Evolutionary conservation across 2,888 invertebrate genomes (phyloP).

Genomic region (Plebejus melissa): DNA sequence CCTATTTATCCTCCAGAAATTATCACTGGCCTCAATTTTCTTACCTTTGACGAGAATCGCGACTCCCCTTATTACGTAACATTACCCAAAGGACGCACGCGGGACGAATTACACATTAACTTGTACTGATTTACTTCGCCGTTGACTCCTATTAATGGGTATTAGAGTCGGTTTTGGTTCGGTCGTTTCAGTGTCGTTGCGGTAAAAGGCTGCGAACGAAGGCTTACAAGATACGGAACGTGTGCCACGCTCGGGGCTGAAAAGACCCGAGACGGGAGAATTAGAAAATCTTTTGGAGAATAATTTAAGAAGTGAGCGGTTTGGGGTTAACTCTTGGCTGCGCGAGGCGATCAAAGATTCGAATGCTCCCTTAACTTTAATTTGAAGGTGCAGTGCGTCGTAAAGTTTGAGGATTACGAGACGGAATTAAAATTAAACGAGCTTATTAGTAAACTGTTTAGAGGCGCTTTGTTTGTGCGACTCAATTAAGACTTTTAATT

Average conservation of each 20-base stretch:
- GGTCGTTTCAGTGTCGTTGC: constrained; percentile 37
- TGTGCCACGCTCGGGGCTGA: constrained; percentile 55
- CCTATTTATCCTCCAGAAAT: constrained; percentile 59
- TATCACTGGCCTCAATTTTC: constrained; percentile 75
- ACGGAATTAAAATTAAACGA: constrained; percentile 26
- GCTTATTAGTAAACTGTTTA: constrained; percentile 23
- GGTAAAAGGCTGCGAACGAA: constrained; percentile 48
- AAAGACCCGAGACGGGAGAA: constrained; percentile 62
- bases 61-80: constrained; percentile 71
- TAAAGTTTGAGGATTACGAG: constrained; percentile 39
- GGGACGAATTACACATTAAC: constrained; percentile 56
- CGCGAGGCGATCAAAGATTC: constrained; percentile 45
- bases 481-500: constrained; percentile 25
- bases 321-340: constrained; percentile 57
- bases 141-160: constrained; percentile 62
- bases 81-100: constrained; percentile 75
- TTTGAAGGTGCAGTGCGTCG: constrained; percentile 50
- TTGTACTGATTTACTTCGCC: constrained; percentile 47
- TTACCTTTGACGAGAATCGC: constrained; percentile 78
- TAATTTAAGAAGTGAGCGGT: constrained; percentile 68
- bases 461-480: constrained; percentile 20
- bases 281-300: constrained; percentile 77
- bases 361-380: constrained; percentile 54
- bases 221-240: constrained; percentile 48
- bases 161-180: constrained; percentile 62